Conservation (phyloP, 2,113 vertebrate species). For the Vidua macroura region DNA sequence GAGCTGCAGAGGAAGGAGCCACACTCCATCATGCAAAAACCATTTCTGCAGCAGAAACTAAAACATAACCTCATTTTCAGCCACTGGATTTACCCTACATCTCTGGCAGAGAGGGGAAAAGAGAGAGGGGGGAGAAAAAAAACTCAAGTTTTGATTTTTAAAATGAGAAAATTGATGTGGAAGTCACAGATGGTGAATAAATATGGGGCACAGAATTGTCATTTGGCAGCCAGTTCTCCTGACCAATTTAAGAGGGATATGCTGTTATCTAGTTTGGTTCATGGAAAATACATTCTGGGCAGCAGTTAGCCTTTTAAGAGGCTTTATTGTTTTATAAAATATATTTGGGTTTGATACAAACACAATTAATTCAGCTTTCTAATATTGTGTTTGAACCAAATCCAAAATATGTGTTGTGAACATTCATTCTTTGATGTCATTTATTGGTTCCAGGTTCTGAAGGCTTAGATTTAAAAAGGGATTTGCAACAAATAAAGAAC, state of each 20-base stretch:
- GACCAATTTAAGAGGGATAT: slow-evolving; percentile 51
- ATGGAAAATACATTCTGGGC: slow-evolving; percentile 53
- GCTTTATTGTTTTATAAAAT: slow-evolving; percentile 60
- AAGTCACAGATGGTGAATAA: slow-evolving; percentile 66
- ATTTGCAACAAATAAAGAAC: slow-evolving; percentile 32
- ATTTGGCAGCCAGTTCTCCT: slow-evolving; percentile 46
- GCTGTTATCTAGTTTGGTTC: slow-evolving; percentile 41
- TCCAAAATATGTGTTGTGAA: slow-evolving; percentile 16
- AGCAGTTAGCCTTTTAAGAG: slow-evolving; percentile 53
- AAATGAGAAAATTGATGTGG: slow-evolving; percentile 56
- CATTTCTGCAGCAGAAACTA: neutral
- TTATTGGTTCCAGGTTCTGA: slow-evolving; percentile 32
- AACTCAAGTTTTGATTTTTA: neutral
- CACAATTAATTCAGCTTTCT: slow-evolving; percentile 54
- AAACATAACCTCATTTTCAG: neutral
- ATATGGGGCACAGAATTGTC: slow-evolving; percentile 5
- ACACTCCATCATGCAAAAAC: neutral
- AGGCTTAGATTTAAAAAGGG: slow-evolving; percentile 23
- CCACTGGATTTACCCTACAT: neutral
- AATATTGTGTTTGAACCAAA: slow-evolving; percentile 52
- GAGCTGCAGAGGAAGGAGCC: neutral
- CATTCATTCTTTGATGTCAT: slow-evolving; percentile 33
- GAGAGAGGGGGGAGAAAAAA: neutral
- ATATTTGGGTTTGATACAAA: slow-evolving; percentile 62
- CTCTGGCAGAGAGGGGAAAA: neutral